phyloP scores from a whole-genome alignment of 37 sponge, comb jelly and placozoan species.

The Beroe ovata region DNA sequence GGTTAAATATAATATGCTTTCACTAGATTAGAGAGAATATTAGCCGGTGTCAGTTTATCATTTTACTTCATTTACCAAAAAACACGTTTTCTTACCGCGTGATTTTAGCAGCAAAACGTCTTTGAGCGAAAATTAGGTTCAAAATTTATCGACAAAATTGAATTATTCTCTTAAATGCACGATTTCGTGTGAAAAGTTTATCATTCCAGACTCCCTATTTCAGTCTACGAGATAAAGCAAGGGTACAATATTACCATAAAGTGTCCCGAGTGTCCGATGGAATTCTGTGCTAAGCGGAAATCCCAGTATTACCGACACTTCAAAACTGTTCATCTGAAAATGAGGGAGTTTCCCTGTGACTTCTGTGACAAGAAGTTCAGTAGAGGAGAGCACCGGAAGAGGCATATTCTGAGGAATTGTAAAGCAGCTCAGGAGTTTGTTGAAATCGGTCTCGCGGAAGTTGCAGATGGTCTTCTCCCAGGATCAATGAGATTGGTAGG shows the following conservation, averaged over 20 bases:
- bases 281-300: slow-evolving; percentile 29
- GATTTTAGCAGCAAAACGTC: no score
- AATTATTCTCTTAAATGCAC: no score
- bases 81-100: no score
- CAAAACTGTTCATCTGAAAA: slow-evolving; percentile 42
- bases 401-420: slow-evolving; percentile 44
- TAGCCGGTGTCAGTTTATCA: no score
- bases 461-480: neutral
- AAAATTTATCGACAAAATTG: no score
- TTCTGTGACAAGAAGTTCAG: slow-evolving; percentile 35
- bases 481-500: no score
- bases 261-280: neutral
- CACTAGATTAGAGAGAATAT: no score
- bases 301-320: slow-evolving; percentile 38
- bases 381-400: neutral
- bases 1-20: no score
- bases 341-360: slow-evolving; percentile 11
- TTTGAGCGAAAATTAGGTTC: no score
- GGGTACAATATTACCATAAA: slow-evolving; percentile 30
- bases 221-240: neutral
- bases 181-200: no score
- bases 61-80: no score
- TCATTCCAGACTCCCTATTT: neutral
- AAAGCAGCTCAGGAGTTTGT: slow-evolving; percentile 4
- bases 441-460: neutral